These are phyloP conservation scores for Molossus molossus DNA, from an alignment of 2,797 vertebrate genomes.

Conservation along the genomic window DNA sequence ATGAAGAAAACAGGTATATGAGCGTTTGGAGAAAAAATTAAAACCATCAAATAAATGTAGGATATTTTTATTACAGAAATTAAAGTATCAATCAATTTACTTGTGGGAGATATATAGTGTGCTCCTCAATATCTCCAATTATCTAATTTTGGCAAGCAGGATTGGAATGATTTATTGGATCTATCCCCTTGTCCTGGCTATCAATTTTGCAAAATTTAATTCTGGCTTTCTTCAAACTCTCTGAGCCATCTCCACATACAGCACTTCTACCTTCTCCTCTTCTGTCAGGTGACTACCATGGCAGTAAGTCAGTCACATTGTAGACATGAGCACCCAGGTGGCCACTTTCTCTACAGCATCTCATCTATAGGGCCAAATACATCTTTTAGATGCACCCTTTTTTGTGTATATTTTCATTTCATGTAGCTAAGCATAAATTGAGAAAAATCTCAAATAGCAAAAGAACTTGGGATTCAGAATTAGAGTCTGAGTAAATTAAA, in stretches of 20 bases:
- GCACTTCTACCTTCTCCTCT: background rate
- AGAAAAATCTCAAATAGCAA: slow-evolving; percentile 38
- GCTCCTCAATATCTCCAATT: background rate
- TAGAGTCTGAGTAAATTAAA: slow-evolving; percentile 30
- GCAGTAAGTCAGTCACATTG: background rate
- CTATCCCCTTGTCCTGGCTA: background rate
- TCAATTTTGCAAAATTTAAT: slow-evolving; percentile 19
- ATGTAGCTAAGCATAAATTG: background rate
- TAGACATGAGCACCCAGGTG: background rate
- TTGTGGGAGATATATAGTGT: background rate
- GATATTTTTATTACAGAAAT: slow-evolving; percentile 42
- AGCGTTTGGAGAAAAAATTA: slow-evolving; percentile 48
- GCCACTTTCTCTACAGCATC: background rate
- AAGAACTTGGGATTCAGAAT: slow-evolving; percentile 32
- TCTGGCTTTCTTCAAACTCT: slow-evolving; percentile 32
- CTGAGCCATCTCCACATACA: background rate
- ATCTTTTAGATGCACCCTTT: background rate
- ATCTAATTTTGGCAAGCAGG: background rate
- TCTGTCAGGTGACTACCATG: background rate
- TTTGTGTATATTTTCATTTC: slow-evolving; percentile 20
- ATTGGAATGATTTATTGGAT: background rate
- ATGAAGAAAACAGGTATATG: slow-evolving; percentile 39
- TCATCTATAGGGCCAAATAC: background rate
- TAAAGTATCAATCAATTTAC: background rate
- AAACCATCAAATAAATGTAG: background rate